phyloP scores from a whole-genome alignment of 2,797 vertebrate species.

The Psittacula derbiana region DNA sequence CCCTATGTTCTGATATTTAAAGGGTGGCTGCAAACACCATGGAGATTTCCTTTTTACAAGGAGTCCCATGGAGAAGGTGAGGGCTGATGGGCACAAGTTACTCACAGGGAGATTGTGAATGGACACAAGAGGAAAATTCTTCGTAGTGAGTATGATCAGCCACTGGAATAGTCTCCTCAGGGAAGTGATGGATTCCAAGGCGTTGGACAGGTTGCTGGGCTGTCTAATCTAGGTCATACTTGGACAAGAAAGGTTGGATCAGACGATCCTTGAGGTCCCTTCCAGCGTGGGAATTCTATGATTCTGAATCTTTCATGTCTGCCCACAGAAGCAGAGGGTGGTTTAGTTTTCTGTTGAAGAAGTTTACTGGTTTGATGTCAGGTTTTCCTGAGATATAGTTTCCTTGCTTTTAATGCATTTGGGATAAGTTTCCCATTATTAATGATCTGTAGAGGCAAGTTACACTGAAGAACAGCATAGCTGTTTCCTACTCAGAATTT shows the following conservation, averaged over 20 bases:
- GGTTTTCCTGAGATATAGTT: neutral
- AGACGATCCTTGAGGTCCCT: neutral
- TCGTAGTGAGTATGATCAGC: neutral
- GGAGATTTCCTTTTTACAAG: neutral
- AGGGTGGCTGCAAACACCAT: neutral
- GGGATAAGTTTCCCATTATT: neutral
- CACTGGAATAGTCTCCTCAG: neutral
- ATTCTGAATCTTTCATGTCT: neutral
- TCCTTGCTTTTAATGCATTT: neutral
- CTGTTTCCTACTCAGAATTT: neutral
- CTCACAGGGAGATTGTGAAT: neutral
- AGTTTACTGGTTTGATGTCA: neutral
- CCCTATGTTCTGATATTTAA: neutral
- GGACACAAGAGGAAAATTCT: neutral
- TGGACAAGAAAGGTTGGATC: neutral
- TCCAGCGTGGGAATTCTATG: neutral
- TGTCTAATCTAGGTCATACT: neutral
- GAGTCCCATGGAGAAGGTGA: neutral
- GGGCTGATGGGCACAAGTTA: neutral
- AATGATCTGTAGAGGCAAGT: neutral
- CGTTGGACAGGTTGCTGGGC: neutral
- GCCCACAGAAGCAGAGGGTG: neutral
- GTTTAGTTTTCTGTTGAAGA: neutral
- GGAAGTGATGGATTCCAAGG: neutral
- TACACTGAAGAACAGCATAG: neutral